Percentiles rank a stretch among this genome's conserved stretches.
phyloP scores from a whole-genome alignment of 2,888 invertebrate species.

The Stenurella melanura region DNA sequence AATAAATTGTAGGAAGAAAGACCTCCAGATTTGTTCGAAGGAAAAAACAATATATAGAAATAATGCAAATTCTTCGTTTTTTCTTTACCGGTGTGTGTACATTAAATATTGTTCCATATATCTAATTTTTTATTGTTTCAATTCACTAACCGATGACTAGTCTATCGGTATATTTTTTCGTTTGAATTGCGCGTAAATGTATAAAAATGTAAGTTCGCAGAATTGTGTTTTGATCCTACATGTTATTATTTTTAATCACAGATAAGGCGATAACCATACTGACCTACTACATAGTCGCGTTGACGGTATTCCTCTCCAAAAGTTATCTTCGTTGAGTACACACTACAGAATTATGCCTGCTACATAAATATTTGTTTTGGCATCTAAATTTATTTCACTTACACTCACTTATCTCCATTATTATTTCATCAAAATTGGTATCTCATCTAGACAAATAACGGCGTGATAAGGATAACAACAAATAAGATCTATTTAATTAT shows the following conservation, averaged over 20 bases:
- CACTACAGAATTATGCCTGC: neutral
- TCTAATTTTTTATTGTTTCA: too few relatives aligned
- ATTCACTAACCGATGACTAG: too few relatives aligned
- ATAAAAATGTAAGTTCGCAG: neutral
- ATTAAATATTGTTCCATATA: too few relatives aligned
- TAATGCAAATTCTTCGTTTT: too few relatives aligned
- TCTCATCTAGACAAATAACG: neutral
- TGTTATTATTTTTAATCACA: conserved; percentile 4
- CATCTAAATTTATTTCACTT: conserved; percentile 7
- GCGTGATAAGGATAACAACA: neutral
- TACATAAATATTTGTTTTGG: conserved; percentile 13
- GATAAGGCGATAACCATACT: conserved; percentile 17
- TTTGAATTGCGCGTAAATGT: neutral
- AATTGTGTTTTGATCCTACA: neutral
- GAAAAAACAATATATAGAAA: too few relatives aligned
- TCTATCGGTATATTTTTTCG: neutral
- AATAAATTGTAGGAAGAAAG: too few relatives aligned
- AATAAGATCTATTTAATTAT: neutral
- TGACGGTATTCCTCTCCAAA: neutral
- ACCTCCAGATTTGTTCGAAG: too few relatives aligned
- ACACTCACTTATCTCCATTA: conserved; percentile 9
- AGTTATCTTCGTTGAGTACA: neutral
- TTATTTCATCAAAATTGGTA: conserved; percentile 10
- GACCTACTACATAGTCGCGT: conserved; percentile 10
- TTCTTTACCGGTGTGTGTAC: too few relatives aligned